Base-by-base conservation (phyloP, 2,797 vertebrate species). In the Lophura swinhoii region DNA sequence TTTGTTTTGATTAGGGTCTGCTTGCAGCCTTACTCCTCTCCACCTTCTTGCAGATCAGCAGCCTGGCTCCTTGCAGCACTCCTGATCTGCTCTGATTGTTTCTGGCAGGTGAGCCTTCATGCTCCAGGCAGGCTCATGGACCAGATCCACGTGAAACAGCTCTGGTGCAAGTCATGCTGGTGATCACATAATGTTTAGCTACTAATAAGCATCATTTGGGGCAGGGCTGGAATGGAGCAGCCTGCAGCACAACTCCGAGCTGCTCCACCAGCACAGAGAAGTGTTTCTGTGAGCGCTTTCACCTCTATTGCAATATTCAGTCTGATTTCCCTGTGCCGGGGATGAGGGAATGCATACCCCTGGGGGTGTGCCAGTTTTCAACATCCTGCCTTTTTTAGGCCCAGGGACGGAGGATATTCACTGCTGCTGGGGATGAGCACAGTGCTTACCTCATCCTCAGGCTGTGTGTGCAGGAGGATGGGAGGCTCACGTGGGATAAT, bases 361-460 rank as follows among this genome's bases (percentile, higher is more conserved):
- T 12, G 17, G 66, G 8, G n/a, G 5, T 37, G 29, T 75, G 71
- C 41, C 67, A 10, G 20, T 33, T n/a, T 48, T 43, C 9, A 12
- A 17, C 2, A 37, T 8, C 18, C 62, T 31, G 26, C 33, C 2
- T 0, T 48, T 58, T 46, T 4, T n/a, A 0, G 0, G 44, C 9
- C 0, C 2, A 23, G 1, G 4, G 58, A 12, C 77, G 69, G 35
- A 80, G 29, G 66, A 46, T 84, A 33, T 15, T 2, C 2, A 11
- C 9, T 1, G 4, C 35, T 49, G 16, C 39, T 55, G 69, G 62
- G 41, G 59, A 43, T 49, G 88, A 67, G 70, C 3, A 0, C 1
- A 2, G 7, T 51, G 77, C 72, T 93, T 70, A 72, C 77, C 88
- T 95, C 88, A 86, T 66, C 87, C 75, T 48, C 9, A 2, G 68